phyloP scores from a whole-genome alignment of 2,797 vertebrate genomes.

The Melanotaenia pygmaea region DNA sequence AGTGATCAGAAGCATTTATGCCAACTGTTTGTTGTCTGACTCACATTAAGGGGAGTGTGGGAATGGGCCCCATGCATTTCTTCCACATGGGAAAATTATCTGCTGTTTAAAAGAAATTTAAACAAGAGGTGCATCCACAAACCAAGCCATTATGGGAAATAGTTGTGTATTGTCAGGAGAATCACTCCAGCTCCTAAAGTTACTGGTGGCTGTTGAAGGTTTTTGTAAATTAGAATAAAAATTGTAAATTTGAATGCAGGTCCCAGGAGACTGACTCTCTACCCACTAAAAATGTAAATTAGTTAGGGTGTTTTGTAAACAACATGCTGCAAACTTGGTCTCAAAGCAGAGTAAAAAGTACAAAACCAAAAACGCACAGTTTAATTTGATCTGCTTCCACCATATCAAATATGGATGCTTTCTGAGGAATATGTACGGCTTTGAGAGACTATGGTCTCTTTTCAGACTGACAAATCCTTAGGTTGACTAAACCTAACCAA shows the following conservation, averaged over 20 bases:
- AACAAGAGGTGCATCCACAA: slow-evolving; percentile 46
- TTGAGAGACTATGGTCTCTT: background rate
- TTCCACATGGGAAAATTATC: slow-evolving; percentile 50
- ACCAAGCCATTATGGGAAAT: slow-evolving; percentile 27
- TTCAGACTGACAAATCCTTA: background rate
- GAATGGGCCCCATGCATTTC: slow-evolving; percentile 51
- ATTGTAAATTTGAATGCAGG: background rate
- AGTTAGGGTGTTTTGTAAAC: background rate
- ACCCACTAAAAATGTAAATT: background rate
- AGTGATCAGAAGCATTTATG: slow-evolving; percentile 38
- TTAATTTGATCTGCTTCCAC: background rate
- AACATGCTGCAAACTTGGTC: background rate
- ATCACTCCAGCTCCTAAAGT: slow-evolving; percentile 14
- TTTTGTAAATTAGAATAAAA: background rate
- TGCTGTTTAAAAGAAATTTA: slow-evolving; percentile 43
- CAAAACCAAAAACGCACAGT: background rate
- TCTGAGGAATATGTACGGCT: background rate
- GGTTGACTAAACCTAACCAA: background rate
- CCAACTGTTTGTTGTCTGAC: slow-evolving; percentile 34
- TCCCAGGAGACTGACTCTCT: background rate
- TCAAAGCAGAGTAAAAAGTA: background rate
- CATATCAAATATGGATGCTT: background rate
- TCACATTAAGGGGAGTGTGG: slow-evolving; percentile 61
- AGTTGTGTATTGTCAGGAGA: slow-evolving; percentile 19
- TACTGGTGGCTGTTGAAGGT: background rate